A percentile compares a stretch with the other conserved stretches of the same genome.
phyloP scores from a whole-genome alignment of 2,797 vertebrate species.

The Myripristis jacobus region DNA sequence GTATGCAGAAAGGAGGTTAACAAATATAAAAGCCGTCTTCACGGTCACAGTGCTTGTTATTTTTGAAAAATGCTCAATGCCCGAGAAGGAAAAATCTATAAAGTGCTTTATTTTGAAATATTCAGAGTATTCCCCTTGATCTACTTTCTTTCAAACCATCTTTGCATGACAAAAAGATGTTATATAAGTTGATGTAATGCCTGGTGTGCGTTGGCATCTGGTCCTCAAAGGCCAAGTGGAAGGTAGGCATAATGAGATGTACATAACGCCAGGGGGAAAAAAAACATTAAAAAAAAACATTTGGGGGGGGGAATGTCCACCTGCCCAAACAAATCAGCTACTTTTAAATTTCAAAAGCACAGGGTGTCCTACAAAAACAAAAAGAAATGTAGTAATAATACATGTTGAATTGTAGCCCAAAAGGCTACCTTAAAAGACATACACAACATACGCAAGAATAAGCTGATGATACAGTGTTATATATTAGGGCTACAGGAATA shows the following conservation, averaged over 20 bases:
- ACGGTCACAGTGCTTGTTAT: conserved; percentile 26
- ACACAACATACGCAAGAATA: conserved; percentile 8
- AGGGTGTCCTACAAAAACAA: conserved; percentile 32
- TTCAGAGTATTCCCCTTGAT: conserved; percentile 59
- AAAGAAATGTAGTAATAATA: conserved; percentile 27
- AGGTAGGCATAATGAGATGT: conserved; percentile 48
- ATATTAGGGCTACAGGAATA: background rate
- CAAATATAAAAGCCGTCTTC: conserved; percentile 48
- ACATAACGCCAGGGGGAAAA: conserved; percentile 30
- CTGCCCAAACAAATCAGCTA: conserved; percentile 54
- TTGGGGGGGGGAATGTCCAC: conserved; percentile 25
- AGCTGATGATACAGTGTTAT: background rate
- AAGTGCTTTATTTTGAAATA: conserved; percentile 60
- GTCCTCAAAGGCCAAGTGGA: conserved; percentile 56
- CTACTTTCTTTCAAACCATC: conserved; percentile 52
- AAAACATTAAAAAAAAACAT: no score
- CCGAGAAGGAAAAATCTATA: conserved; percentile 49
- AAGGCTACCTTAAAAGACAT: background rate
- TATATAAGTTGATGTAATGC: conserved; percentile 54
- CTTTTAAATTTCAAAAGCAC: conserved; percentile 59
- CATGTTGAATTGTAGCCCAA: conserved; percentile 15
- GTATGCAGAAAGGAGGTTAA: conserved; percentile 31
- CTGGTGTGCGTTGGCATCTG: conserved; percentile 38
- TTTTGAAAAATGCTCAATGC: conserved; percentile 17
- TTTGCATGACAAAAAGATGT: conserved; percentile 61